Percentiles rank a stretch among this genome's conserved stretches.
phyloP scores from a whole-genome alignment of 1,140 invertebrate species.

The Eriocheir sinensis region DNA sequence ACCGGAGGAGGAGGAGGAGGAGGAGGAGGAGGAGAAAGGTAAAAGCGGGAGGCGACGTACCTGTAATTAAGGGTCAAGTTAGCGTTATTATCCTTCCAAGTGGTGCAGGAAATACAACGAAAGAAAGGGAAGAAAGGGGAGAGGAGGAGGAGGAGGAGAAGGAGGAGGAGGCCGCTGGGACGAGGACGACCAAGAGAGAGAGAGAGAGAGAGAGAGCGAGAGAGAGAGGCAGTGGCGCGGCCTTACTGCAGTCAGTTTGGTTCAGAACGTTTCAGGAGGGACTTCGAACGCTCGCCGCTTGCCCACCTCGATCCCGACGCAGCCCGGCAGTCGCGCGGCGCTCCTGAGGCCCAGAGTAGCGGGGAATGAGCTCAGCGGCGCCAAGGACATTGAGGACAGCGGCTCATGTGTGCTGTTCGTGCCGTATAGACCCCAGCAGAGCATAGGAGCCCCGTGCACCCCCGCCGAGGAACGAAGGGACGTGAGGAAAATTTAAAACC shows the following conservation, averaged over 20 bases:
- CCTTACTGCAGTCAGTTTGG: neutral
- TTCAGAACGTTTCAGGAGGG: neutral
- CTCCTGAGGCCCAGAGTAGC: neutral
- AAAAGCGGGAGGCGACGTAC: neutral
- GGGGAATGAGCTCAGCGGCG: neutral
- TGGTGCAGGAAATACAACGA: slow-evolving; percentile 1
- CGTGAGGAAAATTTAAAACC: too few species aligned
- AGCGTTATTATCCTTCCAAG: neutral
- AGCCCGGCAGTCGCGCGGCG: neutral
- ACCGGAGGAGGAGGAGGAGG: neutral
- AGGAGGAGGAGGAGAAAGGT: too few species aligned
- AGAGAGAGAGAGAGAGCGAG: slow-evolving; percentile 13
- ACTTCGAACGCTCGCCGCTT: neutral
- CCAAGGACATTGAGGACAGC: neutral
- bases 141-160: neutral
- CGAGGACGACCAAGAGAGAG: neutral
- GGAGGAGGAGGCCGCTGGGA: neutral
- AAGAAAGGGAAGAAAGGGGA: neutral
- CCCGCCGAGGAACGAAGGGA: too few species aligned
- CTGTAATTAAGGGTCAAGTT: slow-evolving; percentile 6
- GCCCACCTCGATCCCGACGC: neutral
- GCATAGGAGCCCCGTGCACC: too few species aligned
- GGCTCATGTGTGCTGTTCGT: neutral
- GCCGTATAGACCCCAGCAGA: too few species aligned
- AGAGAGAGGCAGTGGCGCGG: neutral